A percentile compares a stretch with the other conserved stretches of the same genome.
Evolutionary conservation across 2,113 vertebrate species (phyloP).

Genomic region (Carettochelys insculpta): DNA sequence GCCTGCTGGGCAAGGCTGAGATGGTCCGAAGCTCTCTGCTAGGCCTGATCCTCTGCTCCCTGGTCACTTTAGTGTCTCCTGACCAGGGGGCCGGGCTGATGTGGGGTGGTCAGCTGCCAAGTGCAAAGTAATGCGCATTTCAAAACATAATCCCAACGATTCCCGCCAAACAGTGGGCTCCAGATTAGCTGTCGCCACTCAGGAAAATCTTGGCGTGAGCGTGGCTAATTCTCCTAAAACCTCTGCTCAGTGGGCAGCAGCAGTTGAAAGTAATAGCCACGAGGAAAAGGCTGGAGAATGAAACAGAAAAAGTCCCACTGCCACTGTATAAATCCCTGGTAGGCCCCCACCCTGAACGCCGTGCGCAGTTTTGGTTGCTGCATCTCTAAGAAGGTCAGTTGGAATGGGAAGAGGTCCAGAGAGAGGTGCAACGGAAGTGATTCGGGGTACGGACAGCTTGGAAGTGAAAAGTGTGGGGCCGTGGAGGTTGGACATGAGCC

Average conservation of each 20-base stretch:
- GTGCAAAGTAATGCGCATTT: background rate
- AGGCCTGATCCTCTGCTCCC: too few species aligned
- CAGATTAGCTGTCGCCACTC: background rate
- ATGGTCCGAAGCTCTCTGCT: too few species aligned
- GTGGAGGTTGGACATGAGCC: background rate
- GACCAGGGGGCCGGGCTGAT: too few species aligned
- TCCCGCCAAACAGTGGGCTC: background rate
- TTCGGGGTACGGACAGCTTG: too few species aligned
- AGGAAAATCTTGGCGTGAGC: background rate
- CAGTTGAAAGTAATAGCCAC: background rate
- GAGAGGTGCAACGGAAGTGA: background rate
- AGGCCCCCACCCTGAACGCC: background rate
- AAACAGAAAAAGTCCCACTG: background rate
- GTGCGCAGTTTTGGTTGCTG: background rate
- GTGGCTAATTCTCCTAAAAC: background rate
- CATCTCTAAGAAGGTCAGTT: background rate
- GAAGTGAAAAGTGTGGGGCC: background rate
- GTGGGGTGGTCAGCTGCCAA: background rate
- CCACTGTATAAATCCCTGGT: background rate
- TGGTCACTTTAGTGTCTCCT: too few species aligned
- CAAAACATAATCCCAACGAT: background rate
- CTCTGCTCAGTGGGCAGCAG: background rate
- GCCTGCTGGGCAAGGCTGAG: too few species aligned
- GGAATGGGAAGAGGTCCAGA: background rate
- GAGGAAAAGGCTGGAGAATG: background rate